These are phyloP conservation scores for Butorides virescens DNA, from an alignment of 2,113 vertebrate species.

Conservation along the genomic window DNA sequence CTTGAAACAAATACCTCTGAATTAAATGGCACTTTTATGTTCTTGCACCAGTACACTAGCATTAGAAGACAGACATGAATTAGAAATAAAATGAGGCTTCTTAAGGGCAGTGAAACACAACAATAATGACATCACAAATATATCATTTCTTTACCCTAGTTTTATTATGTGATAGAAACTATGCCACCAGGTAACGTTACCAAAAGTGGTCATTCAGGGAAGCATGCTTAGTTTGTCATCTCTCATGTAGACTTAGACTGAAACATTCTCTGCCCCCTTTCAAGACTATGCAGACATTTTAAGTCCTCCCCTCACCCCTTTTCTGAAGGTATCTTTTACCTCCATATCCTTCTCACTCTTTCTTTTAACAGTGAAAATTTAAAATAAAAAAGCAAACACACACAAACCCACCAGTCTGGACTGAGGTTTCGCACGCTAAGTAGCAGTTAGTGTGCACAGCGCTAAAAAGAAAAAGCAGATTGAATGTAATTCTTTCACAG, in stretches of 20 bases:
- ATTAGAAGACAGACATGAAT: not conserved
- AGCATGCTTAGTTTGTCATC: accelerated
- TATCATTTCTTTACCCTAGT: not conserved
- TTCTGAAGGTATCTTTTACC: not conserved
- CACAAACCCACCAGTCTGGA: too few species aligned
- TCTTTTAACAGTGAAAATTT: not conserved
- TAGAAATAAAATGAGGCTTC: not conserved
- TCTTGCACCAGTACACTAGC: not conserved
- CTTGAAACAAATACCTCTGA: not conserved
- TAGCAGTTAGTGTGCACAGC: not conserved
- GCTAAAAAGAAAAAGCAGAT: not conserved
- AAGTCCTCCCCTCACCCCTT: not conserved
- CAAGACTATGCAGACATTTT: not conserved
- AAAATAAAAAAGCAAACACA: not conserved
- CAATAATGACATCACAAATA: not conserved
- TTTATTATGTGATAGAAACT: not conserved
- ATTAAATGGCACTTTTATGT: not conserved
- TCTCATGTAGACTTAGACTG: too few species aligned
- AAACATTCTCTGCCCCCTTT: not conserved
- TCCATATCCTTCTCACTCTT: not conserved
- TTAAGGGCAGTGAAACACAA: not conserved
- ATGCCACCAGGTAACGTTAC: accelerated
- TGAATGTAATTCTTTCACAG: not conserved
- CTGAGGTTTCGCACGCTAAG: not conserved
- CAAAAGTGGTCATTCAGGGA: not conserved